Evolutionary conservation across 2,888 invertebrate genomes (phyloP).

Genomic region (Chymomyza amoena): DNA sequence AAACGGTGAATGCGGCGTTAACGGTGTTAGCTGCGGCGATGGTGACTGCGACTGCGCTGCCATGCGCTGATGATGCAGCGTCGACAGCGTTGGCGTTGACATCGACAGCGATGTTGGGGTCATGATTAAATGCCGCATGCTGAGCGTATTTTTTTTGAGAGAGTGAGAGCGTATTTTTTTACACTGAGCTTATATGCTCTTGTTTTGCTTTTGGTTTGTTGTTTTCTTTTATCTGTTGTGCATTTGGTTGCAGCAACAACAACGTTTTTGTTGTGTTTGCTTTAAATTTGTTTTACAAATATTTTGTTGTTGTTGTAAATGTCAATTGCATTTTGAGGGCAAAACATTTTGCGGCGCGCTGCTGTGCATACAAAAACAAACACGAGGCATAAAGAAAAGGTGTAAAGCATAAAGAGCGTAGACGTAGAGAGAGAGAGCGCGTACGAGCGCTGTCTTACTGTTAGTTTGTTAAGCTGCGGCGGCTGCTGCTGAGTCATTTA

Average conservation of each 20-base stretch:
- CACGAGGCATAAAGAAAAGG: conserved; percentile 19
- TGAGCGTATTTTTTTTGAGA: background rate
- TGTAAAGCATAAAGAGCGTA: conserved; percentile 1
- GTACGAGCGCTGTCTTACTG: background rate
- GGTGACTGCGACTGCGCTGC: conserved; percentile 51
- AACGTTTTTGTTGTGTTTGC: conserved; percentile 13
- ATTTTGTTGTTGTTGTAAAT: conserved; percentile 40
- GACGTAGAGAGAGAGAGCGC: background rate
- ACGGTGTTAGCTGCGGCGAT: conserved; percentile 23
- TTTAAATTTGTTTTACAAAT: conserved; percentile 1
- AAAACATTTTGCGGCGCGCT: conserved; percentile 43
- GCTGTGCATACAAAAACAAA: conserved; percentile 33
- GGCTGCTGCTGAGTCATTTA: background rate
- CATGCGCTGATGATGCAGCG: conserved; percentile 62
- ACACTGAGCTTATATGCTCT: conserved; percentile 2
- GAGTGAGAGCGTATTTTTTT: background rate
- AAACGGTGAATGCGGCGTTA: conserved; percentile 36
- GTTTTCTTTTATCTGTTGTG: conserved; percentile 19
- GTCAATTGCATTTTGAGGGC: conserved; percentile 57
- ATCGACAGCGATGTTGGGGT: conserved; percentile 65
- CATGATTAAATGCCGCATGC: conserved; percentile 71
- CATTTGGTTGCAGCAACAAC: conserved; percentile 25
- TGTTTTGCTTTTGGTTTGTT: conserved; percentile 1
- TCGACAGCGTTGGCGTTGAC: conserved; percentile 62
- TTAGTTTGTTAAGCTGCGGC: background rate